Percentiles rank a stretch among this genome's conserved stretches.
Conservation (phyloP, 2,797 vertebrate genomes). For the Remorina albescens region DNA sequence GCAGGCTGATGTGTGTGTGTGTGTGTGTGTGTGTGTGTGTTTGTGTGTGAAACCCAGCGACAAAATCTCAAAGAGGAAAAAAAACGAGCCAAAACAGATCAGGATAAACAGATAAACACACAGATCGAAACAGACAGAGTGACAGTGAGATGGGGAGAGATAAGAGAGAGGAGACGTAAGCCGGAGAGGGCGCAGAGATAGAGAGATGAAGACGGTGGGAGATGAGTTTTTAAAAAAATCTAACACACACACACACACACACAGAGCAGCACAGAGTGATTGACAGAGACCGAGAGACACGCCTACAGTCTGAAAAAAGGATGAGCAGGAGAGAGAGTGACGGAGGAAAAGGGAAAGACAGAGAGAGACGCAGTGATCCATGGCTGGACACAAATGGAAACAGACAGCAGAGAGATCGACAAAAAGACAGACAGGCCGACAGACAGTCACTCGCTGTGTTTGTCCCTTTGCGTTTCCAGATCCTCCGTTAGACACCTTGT, state of each 20-base stretch:
- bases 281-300: constrained; percentile 72
- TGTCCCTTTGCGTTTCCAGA: constrained; percentile 51
- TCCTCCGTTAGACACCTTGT: constrained; percentile 40
- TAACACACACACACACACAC: constrained; percentile 4
- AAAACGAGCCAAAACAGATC: constrained; percentile 63
- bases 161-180: constrained; percentile 53
- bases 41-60: constrained; percentile 27
- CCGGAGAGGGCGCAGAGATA: constrained; percentile 54
- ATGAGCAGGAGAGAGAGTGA: constrained; percentile 69
- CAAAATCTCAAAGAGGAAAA: constrained; percentile 47
- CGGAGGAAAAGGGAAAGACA: constrained; percentile 46
- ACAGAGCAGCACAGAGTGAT: constrained; percentile 48
- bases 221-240: constrained; percentile 47
- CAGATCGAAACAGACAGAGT: constrained; percentile 70
- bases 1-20: constrained; percentile 46
- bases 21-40: background rate
- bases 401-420: constrained; percentile 69
- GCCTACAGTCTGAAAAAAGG: constrained; percentile 71
- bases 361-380: constrained; percentile 62
- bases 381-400: constrained; percentile 56
- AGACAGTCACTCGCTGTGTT: constrained; percentile 57
- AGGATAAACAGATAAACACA: constrained; percentile 76
- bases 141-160: constrained; percentile 64
- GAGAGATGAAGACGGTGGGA: constrained; percentile 51
- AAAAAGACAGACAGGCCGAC: constrained; percentile 50